Percentiles rank a stretch among this genome's conserved stretches.
Conservation (phyloP, 1,140 invertebrate species). For the Condylostylus longicornis region DNA sequence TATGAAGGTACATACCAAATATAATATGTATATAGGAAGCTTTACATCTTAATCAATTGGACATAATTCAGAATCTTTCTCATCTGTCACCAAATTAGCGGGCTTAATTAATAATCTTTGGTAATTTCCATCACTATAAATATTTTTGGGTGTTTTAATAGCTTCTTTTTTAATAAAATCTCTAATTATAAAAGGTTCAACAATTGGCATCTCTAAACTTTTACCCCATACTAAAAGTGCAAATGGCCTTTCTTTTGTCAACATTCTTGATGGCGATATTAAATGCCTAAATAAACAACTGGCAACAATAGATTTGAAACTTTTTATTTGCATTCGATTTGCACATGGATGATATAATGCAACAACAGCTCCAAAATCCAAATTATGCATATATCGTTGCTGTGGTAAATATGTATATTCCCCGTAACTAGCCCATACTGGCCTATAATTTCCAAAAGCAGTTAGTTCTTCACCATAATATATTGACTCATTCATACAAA, state of each 20-base stretch:
- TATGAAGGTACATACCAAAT: too few relatives aligned
- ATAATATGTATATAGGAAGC: too few relatives aligned
- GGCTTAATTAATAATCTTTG: constrained; percentile 36
- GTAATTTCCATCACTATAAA: constrained; percentile 41
- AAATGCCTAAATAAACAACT: constrained; percentile 63
- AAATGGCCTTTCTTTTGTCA: constrained; percentile 50
- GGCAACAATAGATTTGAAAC: constrained; percentile 46
- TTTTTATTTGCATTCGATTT: constrained; percentile 45
- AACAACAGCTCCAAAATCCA: constrained; percentile 74
- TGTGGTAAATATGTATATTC: constrained; percentile 66
- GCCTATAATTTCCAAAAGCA: constrained; percentile 59
- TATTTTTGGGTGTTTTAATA: constrained; percentile 47
- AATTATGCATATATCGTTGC: constrained; percentile 71
- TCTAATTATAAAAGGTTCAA: constrained; percentile 39
- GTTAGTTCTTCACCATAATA: constrained; percentile 47
- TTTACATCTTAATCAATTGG: too few relatives aligned
- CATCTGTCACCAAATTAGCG: constrained; percentile 38
- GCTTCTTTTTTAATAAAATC: constrained; percentile 52
- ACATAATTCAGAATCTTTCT: constrained; percentile 37
- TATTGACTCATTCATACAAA: constrained; percentile 54
- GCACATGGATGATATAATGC: constrained; percentile 83
- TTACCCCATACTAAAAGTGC: constrained; percentile 65
- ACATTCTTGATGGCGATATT: constrained; percentile 55
- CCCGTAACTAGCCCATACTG: constrained; percentile 67
- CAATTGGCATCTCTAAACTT: constrained; percentile 52